A percentile compares a stretch with the other conserved stretches of the same genome.
Conservation (phyloP, 2,113 vertebrate species). For the Osmerus eperlanus region DNA sequence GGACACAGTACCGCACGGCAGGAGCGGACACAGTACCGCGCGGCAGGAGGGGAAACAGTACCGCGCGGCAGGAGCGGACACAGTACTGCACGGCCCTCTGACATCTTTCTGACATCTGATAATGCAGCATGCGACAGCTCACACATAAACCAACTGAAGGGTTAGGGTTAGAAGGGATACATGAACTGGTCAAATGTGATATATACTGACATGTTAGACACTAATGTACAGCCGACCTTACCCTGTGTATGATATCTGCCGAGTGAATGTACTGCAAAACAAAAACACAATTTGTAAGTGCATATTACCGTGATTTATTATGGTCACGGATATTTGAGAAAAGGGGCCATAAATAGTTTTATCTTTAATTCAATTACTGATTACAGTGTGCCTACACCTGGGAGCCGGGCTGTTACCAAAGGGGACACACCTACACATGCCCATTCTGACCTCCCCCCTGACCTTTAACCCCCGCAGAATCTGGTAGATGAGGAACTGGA, state of each 20-base stretch:
- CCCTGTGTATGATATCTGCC: constrained; percentile 97
- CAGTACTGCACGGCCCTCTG: no score
- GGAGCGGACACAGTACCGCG: no score
- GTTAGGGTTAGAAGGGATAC: neutral
- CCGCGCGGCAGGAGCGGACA: no score
- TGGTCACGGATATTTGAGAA: neutral
- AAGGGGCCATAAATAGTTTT: no score
- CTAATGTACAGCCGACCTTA: constrained; percentile 68
- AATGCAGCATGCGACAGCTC: no score
- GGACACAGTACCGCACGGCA: no score
- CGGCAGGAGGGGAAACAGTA: no score
- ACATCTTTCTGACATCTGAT: no score
- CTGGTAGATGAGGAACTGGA: constrained; percentile 99
- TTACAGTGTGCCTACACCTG: no score
- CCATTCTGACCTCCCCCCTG: constrained; percentile 21
- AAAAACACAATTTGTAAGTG: constrained; percentile 20
- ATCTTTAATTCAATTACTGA: no score
- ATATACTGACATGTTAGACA: no score
- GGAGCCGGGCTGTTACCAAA: neutral
- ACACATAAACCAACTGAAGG: no score
- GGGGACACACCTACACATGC: neutral
- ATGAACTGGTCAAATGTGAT: neutral
- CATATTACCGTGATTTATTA: neutral
- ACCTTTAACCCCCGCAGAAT: constrained; percentile 97
- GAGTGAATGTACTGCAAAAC: constrained; percentile 94